Conservation (phyloP, 2,888 invertebrate genomes). For the Acrobasis suavella region DNA sequence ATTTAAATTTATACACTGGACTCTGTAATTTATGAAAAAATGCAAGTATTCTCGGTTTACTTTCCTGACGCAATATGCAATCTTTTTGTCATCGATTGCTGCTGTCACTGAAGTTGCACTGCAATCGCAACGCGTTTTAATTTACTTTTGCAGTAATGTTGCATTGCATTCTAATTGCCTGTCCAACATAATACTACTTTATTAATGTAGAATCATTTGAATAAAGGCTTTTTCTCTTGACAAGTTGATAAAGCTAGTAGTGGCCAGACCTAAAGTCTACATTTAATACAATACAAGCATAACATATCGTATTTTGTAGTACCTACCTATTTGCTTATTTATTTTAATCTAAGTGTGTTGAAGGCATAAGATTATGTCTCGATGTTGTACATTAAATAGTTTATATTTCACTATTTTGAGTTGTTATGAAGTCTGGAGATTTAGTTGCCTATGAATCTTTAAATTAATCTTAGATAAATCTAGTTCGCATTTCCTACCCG, state of each 20-base stretch:
- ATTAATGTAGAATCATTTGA: no score
- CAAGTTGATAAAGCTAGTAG: no score
- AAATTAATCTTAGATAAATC: background rate
- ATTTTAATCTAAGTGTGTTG: no score
- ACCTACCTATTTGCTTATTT: no score
- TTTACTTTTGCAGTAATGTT: background rate
- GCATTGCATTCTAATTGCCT: background rate
- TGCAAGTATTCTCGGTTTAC: background rate
- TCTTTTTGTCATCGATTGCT: background rate
- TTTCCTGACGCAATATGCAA: background rate
- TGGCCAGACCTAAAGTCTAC: no score
- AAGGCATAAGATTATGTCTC: no score
- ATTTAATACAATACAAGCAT: no score
- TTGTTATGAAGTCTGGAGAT: background rate
- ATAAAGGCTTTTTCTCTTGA: no score
- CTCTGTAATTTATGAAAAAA: background rate
- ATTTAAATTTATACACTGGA: no score
- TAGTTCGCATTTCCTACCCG: background rate
- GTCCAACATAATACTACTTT: background rate
- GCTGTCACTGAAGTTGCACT: background rate
- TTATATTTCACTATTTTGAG: background rate
- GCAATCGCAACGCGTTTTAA: background rate
- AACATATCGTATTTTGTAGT: no score
- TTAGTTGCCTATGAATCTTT: background rate
- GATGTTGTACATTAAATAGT: background rate